Conservation (phyloP, 1,140 invertebrate genomes). For the Ceratoteleas bidentatus region DNA sequence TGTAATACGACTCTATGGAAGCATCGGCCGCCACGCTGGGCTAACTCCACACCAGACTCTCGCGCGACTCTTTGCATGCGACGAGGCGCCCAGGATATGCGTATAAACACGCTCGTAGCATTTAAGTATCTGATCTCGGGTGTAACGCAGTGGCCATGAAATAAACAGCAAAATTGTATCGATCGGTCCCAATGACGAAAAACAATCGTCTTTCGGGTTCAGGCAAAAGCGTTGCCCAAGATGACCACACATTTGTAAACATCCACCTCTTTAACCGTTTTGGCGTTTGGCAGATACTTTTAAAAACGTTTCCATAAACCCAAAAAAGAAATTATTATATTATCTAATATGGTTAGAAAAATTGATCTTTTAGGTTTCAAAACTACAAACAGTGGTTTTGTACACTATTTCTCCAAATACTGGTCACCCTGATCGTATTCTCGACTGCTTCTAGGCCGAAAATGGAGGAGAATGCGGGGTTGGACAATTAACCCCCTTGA, state of each 20-base stretch:
- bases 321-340: too few relatives aligned
- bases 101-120: slow-evolving; percentile 63
- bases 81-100: slow-evolving; percentile 49
- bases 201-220: too few relatives aligned
- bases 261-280: too few relatives aligned
- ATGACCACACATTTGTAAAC: too few relatives aligned
- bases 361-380: background rate
- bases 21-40: slow-evolving; percentile 67
- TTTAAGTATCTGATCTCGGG: slow-evolving; percentile 59
- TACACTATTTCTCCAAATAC: background rate
- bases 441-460: background rate
- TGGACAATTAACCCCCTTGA: background rate
- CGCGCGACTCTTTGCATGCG: slow-evolving; percentile 63
- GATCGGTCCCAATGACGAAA: too few relatives aligned
- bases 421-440: background rate
- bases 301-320: too few relatives aligned
- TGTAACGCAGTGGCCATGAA: slow-evolving; percentile 36
- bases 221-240: too few relatives aligned
- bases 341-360: too few relatives aligned
- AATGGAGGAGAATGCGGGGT: background rate
- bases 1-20: slow-evolving; percentile 72
- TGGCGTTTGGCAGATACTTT: too few relatives aligned
- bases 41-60: slow-evolving; percentile 71
- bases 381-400: background rate
- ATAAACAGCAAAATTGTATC: slow-evolving; percentile 59